phyloP scores from a whole-genome alignment of 2,797 vertebrate species.

The Champsocephalus gunnari region DNA sequence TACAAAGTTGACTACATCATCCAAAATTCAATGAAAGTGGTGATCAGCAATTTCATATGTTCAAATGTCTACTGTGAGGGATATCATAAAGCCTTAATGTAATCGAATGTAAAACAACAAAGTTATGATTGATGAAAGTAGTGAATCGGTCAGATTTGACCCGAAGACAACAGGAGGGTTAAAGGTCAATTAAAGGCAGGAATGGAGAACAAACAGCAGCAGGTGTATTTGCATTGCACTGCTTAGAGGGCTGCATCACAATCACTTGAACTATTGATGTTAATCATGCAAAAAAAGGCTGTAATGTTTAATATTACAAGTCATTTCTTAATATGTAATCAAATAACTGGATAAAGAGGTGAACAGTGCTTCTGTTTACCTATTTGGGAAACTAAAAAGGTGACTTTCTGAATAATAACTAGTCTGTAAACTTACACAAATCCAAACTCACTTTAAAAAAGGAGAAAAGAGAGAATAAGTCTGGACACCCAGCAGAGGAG shows the following conservation, averaged over 20 bases:
- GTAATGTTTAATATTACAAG: not conserved
- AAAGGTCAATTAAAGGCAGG: not conserved
- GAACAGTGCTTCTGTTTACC: not conserved
- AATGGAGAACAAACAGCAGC: too few relatives aligned
- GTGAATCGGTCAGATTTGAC: too few relatives aligned
- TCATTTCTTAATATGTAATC: not conserved
- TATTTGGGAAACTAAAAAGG: not conserved
- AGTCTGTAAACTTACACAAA: conserved; percentile 20
- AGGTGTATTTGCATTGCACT: not conserved
- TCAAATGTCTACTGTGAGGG: too few relatives aligned
- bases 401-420: conserved; percentile 32
- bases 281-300: not conserved
- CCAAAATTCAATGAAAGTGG: too few relatives aligned
- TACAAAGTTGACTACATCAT: too few relatives aligned
- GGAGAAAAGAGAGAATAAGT: conserved; percentile 48
- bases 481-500: conserved; percentile 50
- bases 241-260: not conserved
- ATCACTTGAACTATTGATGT: not conserved
- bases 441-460: conserved; percentile 12
- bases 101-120: too few relatives aligned
- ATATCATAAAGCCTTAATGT: too few relatives aligned
- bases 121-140: too few relatives aligned
- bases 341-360: conserved; percentile 3
- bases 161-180: too few relatives aligned
- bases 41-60: too few relatives aligned